A percentile compares a stretch with the other conserved stretches of the same genome.
phyloP scores from a whole-genome alignment of 2,113 vertebrate species.

The Micromys minutus region DNA sequence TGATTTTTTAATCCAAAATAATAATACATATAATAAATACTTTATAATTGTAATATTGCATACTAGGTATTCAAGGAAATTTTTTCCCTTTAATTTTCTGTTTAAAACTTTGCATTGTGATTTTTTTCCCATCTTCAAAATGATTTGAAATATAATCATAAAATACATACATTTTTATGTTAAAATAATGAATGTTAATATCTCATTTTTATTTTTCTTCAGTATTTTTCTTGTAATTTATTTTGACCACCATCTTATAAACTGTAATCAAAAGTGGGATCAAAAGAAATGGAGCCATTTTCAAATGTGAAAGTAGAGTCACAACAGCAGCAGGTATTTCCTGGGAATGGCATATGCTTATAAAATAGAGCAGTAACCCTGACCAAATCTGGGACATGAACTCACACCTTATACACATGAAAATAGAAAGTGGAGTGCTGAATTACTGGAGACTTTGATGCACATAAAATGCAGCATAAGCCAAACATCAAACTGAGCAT shows the following conservation, averaged over 20 bases:
- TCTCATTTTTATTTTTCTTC: constrained; percentile 7
- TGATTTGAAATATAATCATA: not conserved
- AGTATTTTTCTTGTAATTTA: not conserved
- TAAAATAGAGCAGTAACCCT: not conserved
- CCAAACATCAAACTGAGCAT: too few relatives aligned
- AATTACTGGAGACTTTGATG: not conserved
- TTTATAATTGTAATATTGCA: not conserved
- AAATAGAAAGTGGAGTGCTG: not conserved
- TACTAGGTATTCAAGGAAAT: not conserved
- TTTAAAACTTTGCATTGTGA: constrained; percentile 25
- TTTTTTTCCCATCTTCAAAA: constrained; percentile 25
- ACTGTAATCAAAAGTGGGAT: not conserved
- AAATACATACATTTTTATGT: constrained; percentile 29
- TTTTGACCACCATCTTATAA: not conserved
- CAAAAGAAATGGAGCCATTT: constrained; percentile 33
- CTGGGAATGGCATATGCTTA: not conserved
- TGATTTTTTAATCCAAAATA: not conserved
- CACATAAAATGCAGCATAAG: not conserved
- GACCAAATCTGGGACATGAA: not conserved
- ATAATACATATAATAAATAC: not conserved
- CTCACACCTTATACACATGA: not conserved
- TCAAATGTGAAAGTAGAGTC: constrained; percentile 5
- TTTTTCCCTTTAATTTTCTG: not conserved
- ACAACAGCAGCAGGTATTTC: not conserved
- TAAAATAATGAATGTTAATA: constrained; percentile 24